phyloP scores from a whole-genome alignment of 2,113 vertebrate species.

The Riparia riparia region DNA sequence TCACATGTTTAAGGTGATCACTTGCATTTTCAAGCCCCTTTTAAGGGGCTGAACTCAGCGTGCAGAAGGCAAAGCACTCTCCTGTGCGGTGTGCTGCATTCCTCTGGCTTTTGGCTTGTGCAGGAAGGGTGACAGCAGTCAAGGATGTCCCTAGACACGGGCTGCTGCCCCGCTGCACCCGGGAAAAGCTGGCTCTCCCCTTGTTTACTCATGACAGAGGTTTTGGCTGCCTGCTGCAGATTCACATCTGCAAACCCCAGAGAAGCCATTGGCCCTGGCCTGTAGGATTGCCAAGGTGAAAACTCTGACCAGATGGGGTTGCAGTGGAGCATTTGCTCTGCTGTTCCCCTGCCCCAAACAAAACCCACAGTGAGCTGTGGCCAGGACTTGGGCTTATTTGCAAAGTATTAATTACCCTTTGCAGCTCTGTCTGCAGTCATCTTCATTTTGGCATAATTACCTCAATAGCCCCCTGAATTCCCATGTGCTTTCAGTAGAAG shows the following conservation, averaged over 20 bases:
- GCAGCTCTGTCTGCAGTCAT: neutral
- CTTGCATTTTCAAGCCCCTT: neutral
- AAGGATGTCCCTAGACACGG: neutral
- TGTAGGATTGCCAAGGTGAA: neutral
- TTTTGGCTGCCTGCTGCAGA: neutral
- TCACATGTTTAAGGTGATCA: neutral
- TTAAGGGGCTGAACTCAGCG: neutral
- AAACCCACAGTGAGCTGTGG: neutral
- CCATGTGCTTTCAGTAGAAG: neutral
- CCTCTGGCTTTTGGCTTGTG: neutral
- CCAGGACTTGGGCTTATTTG: neutral
- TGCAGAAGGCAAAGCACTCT: neutral
- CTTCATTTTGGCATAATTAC: conserved; percentile 19
- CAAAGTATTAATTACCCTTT: neutral
- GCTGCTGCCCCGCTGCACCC: neutral
- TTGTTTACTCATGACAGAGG: neutral
- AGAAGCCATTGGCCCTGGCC: neutral
- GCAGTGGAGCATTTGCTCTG: neutral
- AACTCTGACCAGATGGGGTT: neutral
- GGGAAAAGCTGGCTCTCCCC: neutral
- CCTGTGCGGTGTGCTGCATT: neutral
- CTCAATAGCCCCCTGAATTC: neutral
- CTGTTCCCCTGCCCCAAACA: neutral
- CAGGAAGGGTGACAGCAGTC: neutral
- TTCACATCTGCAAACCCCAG: neutral